Conservation (phyloP, 1,140 invertebrate species). For the Diachasma alloeum region DNA sequence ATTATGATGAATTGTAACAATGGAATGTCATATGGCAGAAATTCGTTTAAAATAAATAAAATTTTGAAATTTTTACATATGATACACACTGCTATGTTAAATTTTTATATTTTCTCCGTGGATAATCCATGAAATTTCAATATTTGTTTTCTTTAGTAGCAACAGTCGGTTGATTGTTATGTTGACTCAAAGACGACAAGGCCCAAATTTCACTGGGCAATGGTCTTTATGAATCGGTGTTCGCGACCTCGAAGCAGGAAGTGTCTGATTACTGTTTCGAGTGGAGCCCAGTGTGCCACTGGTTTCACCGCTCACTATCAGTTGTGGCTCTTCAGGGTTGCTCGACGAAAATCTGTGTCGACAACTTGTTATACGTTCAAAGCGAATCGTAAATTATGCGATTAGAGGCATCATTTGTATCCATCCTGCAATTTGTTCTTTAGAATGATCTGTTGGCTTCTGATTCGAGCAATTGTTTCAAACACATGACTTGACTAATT, state of each 20-base stretch:
- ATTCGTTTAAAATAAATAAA: no score
- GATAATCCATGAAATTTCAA: no score
- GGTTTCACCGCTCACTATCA: not conserved
- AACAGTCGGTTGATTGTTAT: not conserved
- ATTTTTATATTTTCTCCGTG: no score
- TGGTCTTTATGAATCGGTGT: no score
- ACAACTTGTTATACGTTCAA: not conserved
- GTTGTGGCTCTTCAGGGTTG: not conserved
- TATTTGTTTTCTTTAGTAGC: no score
- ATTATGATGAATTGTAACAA: no score
- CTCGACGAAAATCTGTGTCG: not conserved
- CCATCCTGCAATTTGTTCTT: not conserved
- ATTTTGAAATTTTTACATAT: no score
- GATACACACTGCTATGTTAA: no score
- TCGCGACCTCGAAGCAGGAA: not conserved
- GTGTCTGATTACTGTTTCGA: not conserved
- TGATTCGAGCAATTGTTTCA: not conserved
- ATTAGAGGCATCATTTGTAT: not conserved
- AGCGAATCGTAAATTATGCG: not conserved
- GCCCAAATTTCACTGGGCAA: no score
- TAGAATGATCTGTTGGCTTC: not conserved
- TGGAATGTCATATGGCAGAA: no score
- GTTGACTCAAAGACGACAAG: no score
- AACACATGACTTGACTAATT: not conserved
- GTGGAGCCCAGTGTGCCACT: not conserved